phyloP scores from a whole-genome alignment of 2,113 vertebrate genomes.

The Melanerpes formicivorus region DNA sequence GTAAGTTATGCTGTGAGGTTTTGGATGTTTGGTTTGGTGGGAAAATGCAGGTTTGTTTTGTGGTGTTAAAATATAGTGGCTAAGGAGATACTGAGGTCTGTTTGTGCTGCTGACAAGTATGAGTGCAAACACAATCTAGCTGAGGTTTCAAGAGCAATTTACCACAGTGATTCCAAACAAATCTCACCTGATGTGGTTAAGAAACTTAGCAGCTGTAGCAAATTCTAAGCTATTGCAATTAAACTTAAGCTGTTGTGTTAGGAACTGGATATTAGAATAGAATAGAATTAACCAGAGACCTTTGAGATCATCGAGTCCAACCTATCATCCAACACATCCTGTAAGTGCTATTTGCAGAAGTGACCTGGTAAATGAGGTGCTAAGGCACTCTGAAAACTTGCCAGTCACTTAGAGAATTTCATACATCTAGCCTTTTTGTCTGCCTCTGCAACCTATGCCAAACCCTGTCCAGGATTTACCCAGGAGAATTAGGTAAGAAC shows the following conservation, averaged over 20 bases:
- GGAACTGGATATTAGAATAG: background rate
- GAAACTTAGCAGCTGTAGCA: background rate
- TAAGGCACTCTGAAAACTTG: background rate
- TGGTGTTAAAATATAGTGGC: background rate
- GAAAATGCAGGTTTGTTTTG: background rate
- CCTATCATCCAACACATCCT: no score
- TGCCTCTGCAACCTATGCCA: no score
- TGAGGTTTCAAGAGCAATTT: background rate
- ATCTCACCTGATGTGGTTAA: background rate
- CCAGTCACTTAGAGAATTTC: background rate
- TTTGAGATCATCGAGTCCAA: no score
- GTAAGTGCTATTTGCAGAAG: background rate
- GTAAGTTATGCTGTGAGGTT: fast-evolving
- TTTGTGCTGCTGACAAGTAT: background rate
- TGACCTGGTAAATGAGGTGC: background rate
- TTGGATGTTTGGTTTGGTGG: background rate
- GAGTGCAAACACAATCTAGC: background rate
- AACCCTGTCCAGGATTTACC: background rate
- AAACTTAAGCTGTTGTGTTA: background rate
- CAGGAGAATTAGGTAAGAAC: background rate
- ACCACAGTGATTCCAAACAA: background rate
- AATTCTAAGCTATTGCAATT: background rate
- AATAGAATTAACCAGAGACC: no score
- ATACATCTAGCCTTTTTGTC: background rate
- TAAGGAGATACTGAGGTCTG: background rate